Percentiles rank a stretch among this genome's conserved stretches.
Evolutionary conservation across 2,797 vertebrate species (phyloP).

Genomic region (Sebastes minor): DNA sequence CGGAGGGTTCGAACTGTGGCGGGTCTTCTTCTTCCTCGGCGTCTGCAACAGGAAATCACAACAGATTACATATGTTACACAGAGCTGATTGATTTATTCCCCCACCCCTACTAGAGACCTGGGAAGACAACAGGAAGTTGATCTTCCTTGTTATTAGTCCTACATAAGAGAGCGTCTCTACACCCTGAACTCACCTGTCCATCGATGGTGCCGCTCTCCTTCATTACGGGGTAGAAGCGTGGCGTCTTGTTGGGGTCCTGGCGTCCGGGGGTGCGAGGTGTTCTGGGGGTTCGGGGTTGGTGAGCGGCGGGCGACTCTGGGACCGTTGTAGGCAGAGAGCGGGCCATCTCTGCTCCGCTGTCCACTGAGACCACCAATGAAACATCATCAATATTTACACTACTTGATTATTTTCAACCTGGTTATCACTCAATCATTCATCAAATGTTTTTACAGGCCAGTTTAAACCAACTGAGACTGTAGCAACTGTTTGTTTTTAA

Average conservation of each 20-base stretch:
- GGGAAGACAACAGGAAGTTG: background rate
- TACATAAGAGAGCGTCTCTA: background rate
- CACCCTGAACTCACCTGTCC: conserved; percentile 77
- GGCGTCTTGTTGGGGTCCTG: conserved; percentile 91
- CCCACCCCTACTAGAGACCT: background rate
- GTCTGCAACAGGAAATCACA: conserved; percentile 73
- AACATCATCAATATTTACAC: background rate
- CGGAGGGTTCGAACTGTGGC: conserved; percentile 91
- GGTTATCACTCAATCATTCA: no score
- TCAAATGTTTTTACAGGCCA: background rate
- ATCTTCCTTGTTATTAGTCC: background rate
- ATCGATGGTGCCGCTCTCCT: conserved; percentile 87
- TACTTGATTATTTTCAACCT: background rate
- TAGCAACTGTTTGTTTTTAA: background rate
- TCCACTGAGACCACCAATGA: conserved; percentile 31
- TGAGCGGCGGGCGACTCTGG: conserved; percentile 80
- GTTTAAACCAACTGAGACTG: no score
- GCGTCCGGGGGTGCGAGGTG: conserved; percentile 86
- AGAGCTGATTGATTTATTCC: background rate
- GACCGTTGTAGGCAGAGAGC: conserved; percentile 84
- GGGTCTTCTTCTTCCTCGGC: conserved; percentile 92
- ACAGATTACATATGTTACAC: background rate
- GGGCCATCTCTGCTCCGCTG: conserved; percentile 70
- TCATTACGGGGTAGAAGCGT: conserved; percentile 94
- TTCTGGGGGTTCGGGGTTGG: conserved; percentile 77